Percentiles rank a stretch among this genome's conserved stretches.
Evolutionary conservation across 35 echinoderm and acorn worm genomes (phyloP).

Genomic region (Heliocidaris tuberculata): DNA sequence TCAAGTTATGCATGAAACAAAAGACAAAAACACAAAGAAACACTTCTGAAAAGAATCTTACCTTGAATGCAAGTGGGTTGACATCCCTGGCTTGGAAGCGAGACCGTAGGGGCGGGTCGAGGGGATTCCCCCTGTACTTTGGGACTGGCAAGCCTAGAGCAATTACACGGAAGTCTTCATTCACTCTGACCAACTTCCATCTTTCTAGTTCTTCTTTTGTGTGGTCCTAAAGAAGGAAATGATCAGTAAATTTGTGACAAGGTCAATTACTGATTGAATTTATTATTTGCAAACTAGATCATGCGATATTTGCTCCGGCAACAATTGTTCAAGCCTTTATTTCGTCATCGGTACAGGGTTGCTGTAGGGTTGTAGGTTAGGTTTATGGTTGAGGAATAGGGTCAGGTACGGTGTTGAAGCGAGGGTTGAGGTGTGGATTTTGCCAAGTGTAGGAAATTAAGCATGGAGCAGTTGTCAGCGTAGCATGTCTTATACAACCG

Average conservation of each 20-base stretch:
- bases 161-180: conserved; percentile 94
- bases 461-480: too few species aligned
- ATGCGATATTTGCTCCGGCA: too few species aligned
- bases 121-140: conserved; percentile 89
- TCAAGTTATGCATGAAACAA: too few species aligned
- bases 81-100: conserved; percentile 96
- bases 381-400: too few species aligned
- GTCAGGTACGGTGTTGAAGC: too few species aligned
- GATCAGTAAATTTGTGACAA: neutral
- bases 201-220: conserved; percentile 84
- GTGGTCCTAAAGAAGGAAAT: conserved; percentile 72
- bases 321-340: too few species aligned
- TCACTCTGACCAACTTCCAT: conserved; percentile 89
- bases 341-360: too few species aligned
- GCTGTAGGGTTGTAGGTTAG: too few species aligned
- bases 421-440: too few species aligned
- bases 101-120: conserved; percentile 92
- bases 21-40: neutral
- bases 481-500: too few species aligned
- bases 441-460: too few species aligned
- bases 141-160: conserved; percentile 92
- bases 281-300: neutral
- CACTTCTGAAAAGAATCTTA: conserved; percentile 21
- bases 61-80: conserved; percentile 87
- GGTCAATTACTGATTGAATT: neutral